A percentile compares a stretch with the other conserved stretches of the same genome.
Evolutionary conservation across 1,140 invertebrate species (phyloP).

Genomic region (Lamellibrachia luymesi): DNA sequence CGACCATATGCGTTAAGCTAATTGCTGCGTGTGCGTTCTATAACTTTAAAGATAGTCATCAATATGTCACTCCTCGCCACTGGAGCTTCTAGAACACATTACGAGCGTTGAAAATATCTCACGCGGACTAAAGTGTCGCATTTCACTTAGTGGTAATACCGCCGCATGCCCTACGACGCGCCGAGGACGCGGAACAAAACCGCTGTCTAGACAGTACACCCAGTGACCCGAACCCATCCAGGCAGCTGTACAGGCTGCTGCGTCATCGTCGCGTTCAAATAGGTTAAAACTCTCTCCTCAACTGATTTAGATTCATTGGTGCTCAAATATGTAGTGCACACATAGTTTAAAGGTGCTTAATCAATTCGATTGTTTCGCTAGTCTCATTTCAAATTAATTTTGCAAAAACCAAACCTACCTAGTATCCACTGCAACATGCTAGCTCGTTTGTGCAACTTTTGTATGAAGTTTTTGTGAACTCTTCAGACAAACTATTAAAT

Average conservation of each 20-base stretch:
- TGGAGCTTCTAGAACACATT: background rate
- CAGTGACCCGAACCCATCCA: background rate
- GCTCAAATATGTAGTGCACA: no score
- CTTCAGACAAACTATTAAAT: no score
- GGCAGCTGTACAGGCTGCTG: background rate
- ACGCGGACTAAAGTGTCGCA: background rate
- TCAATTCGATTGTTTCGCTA: no score
- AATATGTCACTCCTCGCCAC: background rate
- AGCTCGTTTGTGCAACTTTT: no score
- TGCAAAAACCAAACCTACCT: no score
- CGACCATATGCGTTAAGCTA: no score
- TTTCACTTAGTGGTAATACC: background rate
- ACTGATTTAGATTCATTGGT: no score
- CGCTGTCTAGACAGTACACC: background rate
- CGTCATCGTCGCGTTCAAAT: background rate
- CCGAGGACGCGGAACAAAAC: background rate
- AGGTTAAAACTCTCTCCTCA: background rate
- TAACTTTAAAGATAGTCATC: background rate
- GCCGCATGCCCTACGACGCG: background rate
- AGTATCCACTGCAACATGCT: no score
- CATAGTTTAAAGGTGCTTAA: no score
- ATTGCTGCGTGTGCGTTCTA: no score
- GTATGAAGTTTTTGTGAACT: no score
- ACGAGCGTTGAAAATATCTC: background rate
- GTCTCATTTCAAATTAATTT: no score